Conservation (phyloP, 2,113 vertebrate species). For the Macaca mulatta region DNA sequence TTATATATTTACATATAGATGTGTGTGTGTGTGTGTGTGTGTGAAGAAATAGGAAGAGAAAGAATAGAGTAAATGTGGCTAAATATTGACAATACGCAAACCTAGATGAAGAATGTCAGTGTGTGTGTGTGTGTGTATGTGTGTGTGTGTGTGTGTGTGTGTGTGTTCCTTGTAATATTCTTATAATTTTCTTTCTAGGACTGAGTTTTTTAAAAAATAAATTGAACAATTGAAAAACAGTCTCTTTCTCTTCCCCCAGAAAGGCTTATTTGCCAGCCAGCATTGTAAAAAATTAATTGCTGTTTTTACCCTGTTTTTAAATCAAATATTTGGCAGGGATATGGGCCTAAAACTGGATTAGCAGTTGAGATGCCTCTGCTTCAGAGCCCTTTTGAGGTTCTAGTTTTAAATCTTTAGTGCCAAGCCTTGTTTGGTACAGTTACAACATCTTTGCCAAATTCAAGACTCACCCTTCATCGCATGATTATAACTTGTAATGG, state of each 20-base stretch:
- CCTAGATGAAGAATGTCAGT: neutral
- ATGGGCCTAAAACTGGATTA: neutral
- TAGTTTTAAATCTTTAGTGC: neutral
- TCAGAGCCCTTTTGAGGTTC: neutral
- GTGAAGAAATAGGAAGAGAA: neutral
- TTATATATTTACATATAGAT: neutral
- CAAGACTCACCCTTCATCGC: neutral
- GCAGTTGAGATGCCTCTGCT: neutral
- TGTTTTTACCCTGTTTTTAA: neutral
- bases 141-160: neutral
- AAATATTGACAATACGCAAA: neutral
- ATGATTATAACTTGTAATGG: neutral
- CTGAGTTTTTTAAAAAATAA: neutral
- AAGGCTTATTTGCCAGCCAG: neutral
- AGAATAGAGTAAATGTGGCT: neutral
- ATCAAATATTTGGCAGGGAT: neutral
- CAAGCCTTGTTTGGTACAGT: neutral
- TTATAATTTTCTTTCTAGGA: neutral
- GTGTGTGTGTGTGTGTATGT: neutral
- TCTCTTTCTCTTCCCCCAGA: rapidly evolving
- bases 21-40: neutral
- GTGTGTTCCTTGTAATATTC: neutral
- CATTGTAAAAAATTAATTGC: neutral
- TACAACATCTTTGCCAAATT: neutral
- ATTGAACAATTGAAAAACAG: neutral